Evolutionary conservation across 1,140 invertebrate species (phyloP), one percentile per base, ranked within the genome.

Genomic region (Drosophila willistoni): DNA sequence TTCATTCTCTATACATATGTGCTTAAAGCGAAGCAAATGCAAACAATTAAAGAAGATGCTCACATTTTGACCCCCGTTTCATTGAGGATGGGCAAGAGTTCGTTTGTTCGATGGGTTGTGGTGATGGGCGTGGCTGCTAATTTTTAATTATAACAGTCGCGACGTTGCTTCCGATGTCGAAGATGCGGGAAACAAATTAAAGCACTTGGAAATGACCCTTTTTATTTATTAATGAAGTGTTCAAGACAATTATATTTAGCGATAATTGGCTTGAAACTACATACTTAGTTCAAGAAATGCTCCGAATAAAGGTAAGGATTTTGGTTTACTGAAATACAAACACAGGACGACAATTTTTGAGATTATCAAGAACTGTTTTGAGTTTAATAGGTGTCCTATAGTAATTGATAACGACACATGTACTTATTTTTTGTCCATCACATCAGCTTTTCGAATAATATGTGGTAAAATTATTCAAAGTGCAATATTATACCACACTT

Each of bases 141-240:
- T 86, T 79, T 59, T 83, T 83, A 86, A 86, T 86, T 86, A 87
- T 83, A 75, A 66, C 51, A 64, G 47, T 41, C 67, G 69, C 69
- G 39, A 44, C 54, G 55, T 14, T 66, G 76, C 79, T 87, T 86
- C 83, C 83, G 83, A 86, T 87, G 79, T 86, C 76, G 77, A 76
- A 87, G 79, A 86, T 83, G 83, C 83, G 83, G 83, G 83, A 86
- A 86, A 70, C 79, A 87, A 59, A 83, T 87, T 87, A 86, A 69
- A 64, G 67, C 83, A 81, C 75, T 81, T 86, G 57, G 60, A 25
- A 39, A n/a, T 77, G 74, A 77, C 54, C 66, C 33, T 51, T 73
- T 61, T 73, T 61, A 41, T 63, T 79, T 61, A 74, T 79, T 80
- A 80, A 79, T 68, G 22, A 25, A 66, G 63, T 79, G 71, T 80